Percentiles rank a stretch among this genome's conserved stretches.
Evolutionary conservation across 2,888 invertebrate species (phyloP).

Genomic region (Oithona nana): DNA sequence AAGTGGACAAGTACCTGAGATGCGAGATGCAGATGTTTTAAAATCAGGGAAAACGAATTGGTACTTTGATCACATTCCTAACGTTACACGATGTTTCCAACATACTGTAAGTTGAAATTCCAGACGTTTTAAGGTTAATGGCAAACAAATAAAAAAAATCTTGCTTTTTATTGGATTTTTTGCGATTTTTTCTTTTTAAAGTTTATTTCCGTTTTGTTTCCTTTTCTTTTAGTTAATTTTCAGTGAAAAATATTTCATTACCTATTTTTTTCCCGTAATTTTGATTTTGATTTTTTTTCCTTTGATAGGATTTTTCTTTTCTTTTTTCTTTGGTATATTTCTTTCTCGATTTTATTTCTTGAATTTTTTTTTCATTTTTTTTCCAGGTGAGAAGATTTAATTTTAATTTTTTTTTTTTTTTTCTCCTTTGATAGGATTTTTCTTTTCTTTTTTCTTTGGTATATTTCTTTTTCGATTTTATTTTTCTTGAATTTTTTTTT

Average conservation of each 20-base stretch:
- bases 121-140: too few species aligned
- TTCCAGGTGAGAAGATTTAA: too few species aligned
- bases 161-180: neutral
- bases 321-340: too few species aligned
- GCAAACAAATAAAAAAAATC: neutral
- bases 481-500: neutral
- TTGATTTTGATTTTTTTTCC: neutral
- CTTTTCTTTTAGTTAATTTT: neutral
- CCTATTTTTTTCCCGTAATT: too few species aligned
- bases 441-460: too few species aligned
- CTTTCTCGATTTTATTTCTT: too few species aligned
- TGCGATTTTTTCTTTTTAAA: neutral
- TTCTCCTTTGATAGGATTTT: too few species aligned
- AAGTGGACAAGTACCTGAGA: slow-evolving; percentile 4
- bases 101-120: slow-evolving; percentile 14
- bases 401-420: too few species aligned
- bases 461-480: neutral
- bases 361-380: too few species aligned
- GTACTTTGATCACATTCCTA: slow-evolving; percentile 11
- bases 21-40: slow-evolving; percentile 11
- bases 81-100: slow-evolving; percentile 2
- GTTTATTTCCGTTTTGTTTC: neutral
- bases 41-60: slow-evolving; percentile 14
- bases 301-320: neutral
- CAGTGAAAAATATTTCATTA: too few species aligned